Conservation (phyloP, 2,113 vertebrate genomes). For the Cyprinodon brontotheroides region DNA sequence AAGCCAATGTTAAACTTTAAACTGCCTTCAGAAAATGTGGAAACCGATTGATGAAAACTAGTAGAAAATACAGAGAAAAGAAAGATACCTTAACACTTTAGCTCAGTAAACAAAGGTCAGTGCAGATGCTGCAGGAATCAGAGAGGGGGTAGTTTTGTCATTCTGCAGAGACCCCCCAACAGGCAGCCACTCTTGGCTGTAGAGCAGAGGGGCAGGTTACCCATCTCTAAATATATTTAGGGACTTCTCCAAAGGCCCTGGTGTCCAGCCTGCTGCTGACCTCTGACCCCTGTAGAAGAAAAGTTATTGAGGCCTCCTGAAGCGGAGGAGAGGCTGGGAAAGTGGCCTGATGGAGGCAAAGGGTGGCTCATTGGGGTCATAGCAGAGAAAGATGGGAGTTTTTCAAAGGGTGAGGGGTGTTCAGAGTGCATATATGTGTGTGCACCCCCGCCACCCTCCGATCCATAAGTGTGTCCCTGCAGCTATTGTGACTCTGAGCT, state of each 20-base stretch:
- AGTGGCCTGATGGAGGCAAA: constrained; percentile 70
- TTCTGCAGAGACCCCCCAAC: constrained; percentile 62
- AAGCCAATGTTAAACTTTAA: neutral
- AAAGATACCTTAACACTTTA: neutral
- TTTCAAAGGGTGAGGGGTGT: constrained; percentile 34
- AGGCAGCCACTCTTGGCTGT: constrained; percentile 14
- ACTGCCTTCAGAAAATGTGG: neutral
- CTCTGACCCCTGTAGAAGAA: constrained; percentile 66
- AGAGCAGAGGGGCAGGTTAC: constrained; percentile 11
- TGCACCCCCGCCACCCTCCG: constrained; percentile 38
- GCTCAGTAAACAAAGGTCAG: neutral
- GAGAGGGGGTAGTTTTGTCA: no score
- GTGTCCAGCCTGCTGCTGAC: constrained; percentile 71
- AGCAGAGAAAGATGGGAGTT: constrained; percentile 24
- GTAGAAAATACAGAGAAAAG: neutral
- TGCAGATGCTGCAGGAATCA: neutral
- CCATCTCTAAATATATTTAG: constrained; percentile 70
- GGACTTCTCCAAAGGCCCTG: constrained; percentile 51
- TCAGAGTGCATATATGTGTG: constrained; percentile 34
- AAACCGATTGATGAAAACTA: neutral
- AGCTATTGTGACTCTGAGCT: constrained; percentile 61
- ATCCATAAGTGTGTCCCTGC: constrained; percentile 69
- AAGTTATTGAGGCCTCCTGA: constrained; percentile 63
- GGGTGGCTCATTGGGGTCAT: constrained; percentile 56
- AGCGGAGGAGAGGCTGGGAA: constrained; percentile 74